Evolutionary conservation across 2,113 vertebrate genomes (phyloP).

Genomic region (Hippocampus comes): DNA sequence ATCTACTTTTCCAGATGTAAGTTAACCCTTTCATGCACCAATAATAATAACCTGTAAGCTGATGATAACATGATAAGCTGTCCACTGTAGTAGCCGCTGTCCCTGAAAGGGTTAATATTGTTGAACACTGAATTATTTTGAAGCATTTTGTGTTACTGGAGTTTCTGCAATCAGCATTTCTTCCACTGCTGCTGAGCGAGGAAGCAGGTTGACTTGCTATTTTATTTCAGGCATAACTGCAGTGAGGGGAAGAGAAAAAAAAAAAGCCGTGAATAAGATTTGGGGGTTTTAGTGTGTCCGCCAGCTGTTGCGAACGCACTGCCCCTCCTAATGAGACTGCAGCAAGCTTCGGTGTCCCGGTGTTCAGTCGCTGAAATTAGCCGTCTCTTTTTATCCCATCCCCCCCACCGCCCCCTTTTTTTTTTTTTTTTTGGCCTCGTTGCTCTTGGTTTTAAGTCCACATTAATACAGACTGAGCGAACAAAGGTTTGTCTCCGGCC

Average conservation of each 20-base stretch:
- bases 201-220: neutral
- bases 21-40: no score
- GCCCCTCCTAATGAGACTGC: constrained; percentile 4
- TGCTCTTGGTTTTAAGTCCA: constrained; percentile 36
- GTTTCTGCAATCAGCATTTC: neutral
- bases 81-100: no score
- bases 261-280: neutral
- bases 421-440: constrained; percentile 23
- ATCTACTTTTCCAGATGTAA: no score
- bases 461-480: constrained; percentile 42
- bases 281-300: neutral
- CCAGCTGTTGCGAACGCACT: neutral
- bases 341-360: constrained; percentile 18
- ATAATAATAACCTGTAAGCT: no score
- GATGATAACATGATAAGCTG: no score
- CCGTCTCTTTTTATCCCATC: constrained; percentile 21
- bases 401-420: neutral
- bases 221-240: neutral
- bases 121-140: neutral
- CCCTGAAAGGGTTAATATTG: no score
- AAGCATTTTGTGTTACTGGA: neutral
- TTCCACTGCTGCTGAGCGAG: neutral
- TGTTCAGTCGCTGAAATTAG: constrained; percentile 22
- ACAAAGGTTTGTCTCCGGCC: constrained; percentile 32
- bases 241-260: neutral